phyloP scores from a whole-genome alignment of 1,140 invertebrate species.

The Parapsyche elsis region DNA sequence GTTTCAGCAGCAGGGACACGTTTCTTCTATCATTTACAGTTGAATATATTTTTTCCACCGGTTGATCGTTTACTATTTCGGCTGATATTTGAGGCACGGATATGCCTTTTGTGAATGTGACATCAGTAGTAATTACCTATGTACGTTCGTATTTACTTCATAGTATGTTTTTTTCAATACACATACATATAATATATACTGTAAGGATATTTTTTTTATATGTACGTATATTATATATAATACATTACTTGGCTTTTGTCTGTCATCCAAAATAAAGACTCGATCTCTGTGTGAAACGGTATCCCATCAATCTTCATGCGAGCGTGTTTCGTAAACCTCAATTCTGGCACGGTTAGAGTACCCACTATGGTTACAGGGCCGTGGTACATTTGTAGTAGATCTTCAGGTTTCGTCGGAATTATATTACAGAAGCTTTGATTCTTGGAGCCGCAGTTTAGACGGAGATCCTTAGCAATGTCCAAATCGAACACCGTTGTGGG shows the following conservation, averaged over 20 bases:
- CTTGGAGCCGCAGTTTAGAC: constrained; percentile 47
- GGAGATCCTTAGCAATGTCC: constrained; percentile 44
- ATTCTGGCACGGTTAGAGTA: constrained; percentile 42
- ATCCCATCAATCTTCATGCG: constrained; percentile 42
- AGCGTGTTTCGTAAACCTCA: constrained; percentile 47
- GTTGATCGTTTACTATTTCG: constrained; percentile 37
- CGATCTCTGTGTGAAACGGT: constrained; percentile 47
- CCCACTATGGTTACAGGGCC: constrained; percentile 48
- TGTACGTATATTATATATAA: background rate
- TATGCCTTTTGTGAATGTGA: constrained; percentile 46
- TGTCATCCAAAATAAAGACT: constrained; percentile 50
- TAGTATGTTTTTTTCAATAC: background rate
- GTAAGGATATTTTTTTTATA: background rate
- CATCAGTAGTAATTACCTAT: constrained; percentile 42
- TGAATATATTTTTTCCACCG: constrained; percentile 41
- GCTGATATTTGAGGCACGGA: constrained; percentile 46
- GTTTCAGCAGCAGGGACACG: constrained; percentile 43
- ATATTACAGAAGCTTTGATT: constrained; percentile 49
- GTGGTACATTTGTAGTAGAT: constrained; percentile 52
- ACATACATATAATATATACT: background rate
- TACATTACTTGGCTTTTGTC: constrained; percentile 48
- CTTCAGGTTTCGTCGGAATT: constrained; percentile 42
- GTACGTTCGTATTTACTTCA: too few species aligned
- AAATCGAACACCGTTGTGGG: constrained; percentile 46
- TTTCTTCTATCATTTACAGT: constrained; percentile 41